phyloP scores from a whole-genome alignment of 2,113 vertebrate genomes.

The Chaenogobius annularis region DNA sequence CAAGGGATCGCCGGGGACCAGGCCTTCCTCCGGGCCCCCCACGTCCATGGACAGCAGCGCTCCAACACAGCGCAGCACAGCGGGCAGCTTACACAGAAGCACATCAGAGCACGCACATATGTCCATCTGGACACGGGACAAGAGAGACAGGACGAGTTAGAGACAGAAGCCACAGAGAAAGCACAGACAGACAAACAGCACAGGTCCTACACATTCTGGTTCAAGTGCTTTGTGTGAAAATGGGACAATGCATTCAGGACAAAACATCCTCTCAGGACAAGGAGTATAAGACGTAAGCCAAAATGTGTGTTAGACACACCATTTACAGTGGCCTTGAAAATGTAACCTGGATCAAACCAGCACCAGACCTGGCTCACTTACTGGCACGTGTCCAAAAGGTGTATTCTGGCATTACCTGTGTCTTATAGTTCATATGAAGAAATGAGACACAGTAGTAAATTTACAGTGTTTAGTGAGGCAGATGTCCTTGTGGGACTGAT shows the following conservation, averaged over 20 bases:
- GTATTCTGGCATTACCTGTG: not conserved
- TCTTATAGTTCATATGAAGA: not conserved
- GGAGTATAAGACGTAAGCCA: not conserved
- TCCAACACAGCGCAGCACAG: conserved; percentile 77
- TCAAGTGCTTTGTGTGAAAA: not conserved
- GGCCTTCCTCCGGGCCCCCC: conserved; percentile 42
- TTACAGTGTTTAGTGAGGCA: too few species aligned
- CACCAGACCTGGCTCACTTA: not conserved
- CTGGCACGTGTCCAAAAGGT: too few species aligned
- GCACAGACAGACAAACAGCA: conserved; percentile 24
- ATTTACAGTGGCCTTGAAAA: not conserved
- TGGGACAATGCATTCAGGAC: not conserved
- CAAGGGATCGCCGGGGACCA: not conserved
- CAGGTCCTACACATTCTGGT: conserved; percentile 3
- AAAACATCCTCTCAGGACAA: not conserved
- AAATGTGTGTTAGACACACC: not conserved
- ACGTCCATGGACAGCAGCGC: conserved; percentile 70
- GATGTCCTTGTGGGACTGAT: too few species aligned
- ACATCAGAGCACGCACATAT: conserved; percentile 84
- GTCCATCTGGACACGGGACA: conserved; percentile 73
- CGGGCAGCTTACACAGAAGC: conserved; percentile 80
- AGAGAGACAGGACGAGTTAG: not conserved
- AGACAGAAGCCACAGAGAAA: not conserved
- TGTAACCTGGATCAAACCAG: not conserved
- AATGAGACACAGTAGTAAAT: too few species aligned